These are phyloP conservation scores for Luehdorfia chinensis DNA, from an alignment of 1,140 invertebrate species.

Conservation along the genomic window DNA sequence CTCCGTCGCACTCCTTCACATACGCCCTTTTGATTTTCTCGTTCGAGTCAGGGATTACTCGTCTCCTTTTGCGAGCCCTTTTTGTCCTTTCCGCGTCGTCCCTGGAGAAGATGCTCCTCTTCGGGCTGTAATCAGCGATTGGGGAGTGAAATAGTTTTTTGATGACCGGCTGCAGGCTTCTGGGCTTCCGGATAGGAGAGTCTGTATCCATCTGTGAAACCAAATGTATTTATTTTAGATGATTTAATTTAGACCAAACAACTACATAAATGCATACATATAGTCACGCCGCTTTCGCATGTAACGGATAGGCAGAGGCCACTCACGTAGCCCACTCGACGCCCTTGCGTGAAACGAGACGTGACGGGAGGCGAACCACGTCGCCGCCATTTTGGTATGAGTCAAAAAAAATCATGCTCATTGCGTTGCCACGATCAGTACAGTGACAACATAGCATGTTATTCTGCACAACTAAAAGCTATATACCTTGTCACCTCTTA, in stretches of 20 bases:
- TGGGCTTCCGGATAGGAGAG: constrained; percentile 41
- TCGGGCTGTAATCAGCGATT: constrained; percentile 22
- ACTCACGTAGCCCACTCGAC: no score
- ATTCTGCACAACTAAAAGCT: no score
- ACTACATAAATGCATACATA: no score
- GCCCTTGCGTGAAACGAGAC: no score
- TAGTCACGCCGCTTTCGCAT: no score
- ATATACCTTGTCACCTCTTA: no score
- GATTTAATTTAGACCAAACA: neutral
- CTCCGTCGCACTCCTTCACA: constrained; percentile 39
- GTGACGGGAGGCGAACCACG: no score
- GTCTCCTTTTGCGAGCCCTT: constrained; percentile 42
- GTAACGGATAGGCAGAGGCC: no score
- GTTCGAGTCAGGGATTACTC: constrained; percentile 31
- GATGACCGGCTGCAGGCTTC: constrained; percentile 33
- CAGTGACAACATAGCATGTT: no score
- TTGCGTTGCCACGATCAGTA: no score
- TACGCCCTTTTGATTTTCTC: constrained; percentile 44
- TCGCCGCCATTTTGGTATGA: no score
- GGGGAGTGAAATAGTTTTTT: constrained; percentile 60
- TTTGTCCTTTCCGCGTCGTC: constrained; percentile 18
- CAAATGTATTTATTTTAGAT: neutral
- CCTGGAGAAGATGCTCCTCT: constrained; percentile 9
- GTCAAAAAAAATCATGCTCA: no score
- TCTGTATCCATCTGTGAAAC: constrained; percentile 53